Base-by-base conservation (phyloP, 2,888 invertebrate genomes). In the Caenorhabditis sulstoni region DNA sequence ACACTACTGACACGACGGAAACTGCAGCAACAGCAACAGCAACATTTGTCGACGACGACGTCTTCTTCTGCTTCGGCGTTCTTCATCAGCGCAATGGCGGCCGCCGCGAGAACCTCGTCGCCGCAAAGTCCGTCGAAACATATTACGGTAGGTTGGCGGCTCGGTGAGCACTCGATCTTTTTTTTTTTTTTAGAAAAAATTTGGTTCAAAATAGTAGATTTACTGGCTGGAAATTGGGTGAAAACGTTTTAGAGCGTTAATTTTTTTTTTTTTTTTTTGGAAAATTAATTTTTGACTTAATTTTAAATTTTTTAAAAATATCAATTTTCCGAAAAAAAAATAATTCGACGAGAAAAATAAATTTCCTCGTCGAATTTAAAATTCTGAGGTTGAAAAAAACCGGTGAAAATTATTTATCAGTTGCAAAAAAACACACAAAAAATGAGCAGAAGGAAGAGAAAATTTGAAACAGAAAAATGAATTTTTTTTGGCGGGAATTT, bases 111-210 rank as follows among this genome's bases (percentile, higher is more conserved):
- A 65, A 78, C 71, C 8, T 61, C 64, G 9, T 76, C 84, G 7
- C 84, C 84, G 16, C 81, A 82, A 41, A 82, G 82, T 47, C 87
- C 87, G 7, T 84, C 84, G 22, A 86, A 81, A 67, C 84, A 87
- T 22, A 86, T 88, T 52, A 86, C 87, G 68, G 84, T 84, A n/a
- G 39, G 81, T 70, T 41, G n/a, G n/a, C n/a, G n/a, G n/a, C n/a
- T n/a, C n/a, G n/a, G n/a, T n/a, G n/a, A n/a, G n/a, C n/a, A n/a
- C n/a, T n/a, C n/a, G n/a, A n/a, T 29, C 7, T 29, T 29, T 29
- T 29, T 29, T 41, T 23, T 35, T 53, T 16, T 3, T 41, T 7
- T 39, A 37, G 50, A 18, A 23, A 62, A 47, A 16, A n/a, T n/a
- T n/a, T 29, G 7, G 7, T 29, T 29, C 29, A 29, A 29, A 29